Evolutionary conservation across 2,113 vertebrate species (phyloP).

Genomic region (Proterorhinus semilunaris): DNA sequence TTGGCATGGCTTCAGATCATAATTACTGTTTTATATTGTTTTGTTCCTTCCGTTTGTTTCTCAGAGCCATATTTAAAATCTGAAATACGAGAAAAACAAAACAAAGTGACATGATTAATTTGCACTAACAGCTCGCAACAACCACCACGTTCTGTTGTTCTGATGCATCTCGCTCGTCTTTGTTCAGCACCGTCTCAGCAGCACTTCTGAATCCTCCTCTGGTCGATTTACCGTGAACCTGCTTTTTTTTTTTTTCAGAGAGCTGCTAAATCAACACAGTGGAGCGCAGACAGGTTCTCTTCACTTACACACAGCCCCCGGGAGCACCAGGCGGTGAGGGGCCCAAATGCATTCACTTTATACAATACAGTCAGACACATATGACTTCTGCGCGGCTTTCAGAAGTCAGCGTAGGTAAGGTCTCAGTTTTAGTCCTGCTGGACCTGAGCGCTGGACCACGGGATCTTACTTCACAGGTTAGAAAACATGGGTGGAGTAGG

Average conservation of each 20-base stretch:
- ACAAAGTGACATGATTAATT: background rate
- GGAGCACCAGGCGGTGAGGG: slow-evolving; percentile 57
- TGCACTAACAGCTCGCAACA: background rate
- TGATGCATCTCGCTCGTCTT: background rate
- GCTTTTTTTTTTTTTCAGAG: slow-evolving; percentile 36
- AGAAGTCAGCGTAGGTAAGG: too few species aligned
- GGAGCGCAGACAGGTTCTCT: slow-evolving; percentile 50
- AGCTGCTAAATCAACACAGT: slow-evolving; percentile 63
- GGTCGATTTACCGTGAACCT: slow-evolving; percentile 54
- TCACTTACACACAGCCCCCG: slow-evolving; percentile 63
- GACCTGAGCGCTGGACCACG: too few species aligned
- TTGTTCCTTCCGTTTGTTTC: background rate
- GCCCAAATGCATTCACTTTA: slow-evolving; percentile 83
- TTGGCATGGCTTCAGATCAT: background rate
- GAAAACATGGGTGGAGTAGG: too few species aligned
- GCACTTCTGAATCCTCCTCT: slow-evolving; percentile 39
- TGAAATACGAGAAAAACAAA: background rate
- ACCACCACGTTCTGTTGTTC: background rate
- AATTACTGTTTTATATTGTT: background rate
- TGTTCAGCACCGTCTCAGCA: slow-evolving; percentile 4
- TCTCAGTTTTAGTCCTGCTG: too few species aligned
- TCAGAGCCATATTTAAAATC: background rate
- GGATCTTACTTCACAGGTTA: too few species aligned
- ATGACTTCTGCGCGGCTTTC: slow-evolving; percentile 80
- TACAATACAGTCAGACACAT: slow-evolving; percentile 79